phyloP scores from a whole-genome alignment of 1,140 invertebrate species.

The Anastrepha obliqua region DNA sequence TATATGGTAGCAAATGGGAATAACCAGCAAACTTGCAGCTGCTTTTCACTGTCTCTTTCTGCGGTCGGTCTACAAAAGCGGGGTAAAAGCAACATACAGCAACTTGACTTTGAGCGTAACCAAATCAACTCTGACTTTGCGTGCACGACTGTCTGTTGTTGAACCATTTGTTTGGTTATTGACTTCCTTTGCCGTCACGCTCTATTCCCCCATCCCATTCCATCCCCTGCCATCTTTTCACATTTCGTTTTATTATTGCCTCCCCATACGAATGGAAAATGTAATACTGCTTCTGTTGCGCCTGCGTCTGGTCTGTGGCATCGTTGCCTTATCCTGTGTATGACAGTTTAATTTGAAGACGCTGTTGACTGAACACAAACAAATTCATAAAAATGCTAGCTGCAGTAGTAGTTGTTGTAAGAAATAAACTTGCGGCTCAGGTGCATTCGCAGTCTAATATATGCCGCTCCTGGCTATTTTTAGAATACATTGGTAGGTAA shows the following conservation, averaged over 20 bases:
- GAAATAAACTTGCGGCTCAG: not conserved
- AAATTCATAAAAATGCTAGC: not conserved
- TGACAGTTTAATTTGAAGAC: slow-evolving; percentile 37
- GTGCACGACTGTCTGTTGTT: not conserved
- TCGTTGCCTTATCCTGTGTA: not conserved
- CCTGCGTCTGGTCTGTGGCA: slow-evolving; percentile 6
- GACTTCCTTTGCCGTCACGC: slow-evolving; percentile 13
- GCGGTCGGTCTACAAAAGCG: not conserved
- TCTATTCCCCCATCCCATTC: not conserved
- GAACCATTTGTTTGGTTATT: slow-evolving; percentile 1
- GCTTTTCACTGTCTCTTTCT: not conserved
- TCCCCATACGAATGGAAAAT: not conserved
- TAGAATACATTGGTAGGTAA: not conserved
- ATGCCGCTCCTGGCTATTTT: slow-evolving; percentile 15
- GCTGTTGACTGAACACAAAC: not conserved
- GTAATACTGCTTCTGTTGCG: not conserved
- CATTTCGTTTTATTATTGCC: not conserved
- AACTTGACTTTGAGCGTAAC: not conserved
- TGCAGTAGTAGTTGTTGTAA: not conserved
- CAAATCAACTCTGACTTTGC: not conserved
- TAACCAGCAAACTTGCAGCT: slow-evolving; percentile 25
- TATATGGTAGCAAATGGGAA: not conserved
- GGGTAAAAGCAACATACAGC: not conserved
- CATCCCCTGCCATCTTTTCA: not conserved
- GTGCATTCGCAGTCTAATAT: not conserved